These are phyloP conservation scores for Caerostris extrusa DNA, from an alignment of 1,140 invertebrate genomes.

Conservation along the genomic window DNA sequence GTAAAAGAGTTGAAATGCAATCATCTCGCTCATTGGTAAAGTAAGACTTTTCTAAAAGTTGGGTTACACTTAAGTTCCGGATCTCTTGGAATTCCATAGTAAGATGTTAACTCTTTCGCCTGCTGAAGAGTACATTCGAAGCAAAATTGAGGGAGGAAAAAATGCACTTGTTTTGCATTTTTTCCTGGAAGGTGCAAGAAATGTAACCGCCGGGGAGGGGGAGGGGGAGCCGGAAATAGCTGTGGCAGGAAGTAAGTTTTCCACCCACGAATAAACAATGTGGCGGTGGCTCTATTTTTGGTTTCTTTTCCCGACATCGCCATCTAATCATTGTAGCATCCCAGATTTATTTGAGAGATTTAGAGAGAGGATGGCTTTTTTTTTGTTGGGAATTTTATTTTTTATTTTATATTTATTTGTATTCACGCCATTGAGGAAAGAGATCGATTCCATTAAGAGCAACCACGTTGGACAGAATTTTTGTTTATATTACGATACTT, in stretches of 20 bases:
- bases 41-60: too few species aligned
- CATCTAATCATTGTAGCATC: constrained; percentile 43
- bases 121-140: background rate
- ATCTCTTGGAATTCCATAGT: too few species aligned
- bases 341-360: constrained; percentile 34
- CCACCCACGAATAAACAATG: constrained; percentile 70
- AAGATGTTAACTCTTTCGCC: background rate
- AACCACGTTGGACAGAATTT: background rate
- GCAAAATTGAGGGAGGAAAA: background rate
- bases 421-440: background rate
- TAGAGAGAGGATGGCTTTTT: background rate
- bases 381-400: background rate
- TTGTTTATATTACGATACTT: background rate
- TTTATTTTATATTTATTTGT: background rate
- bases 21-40: too few species aligned
- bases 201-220: background rate
- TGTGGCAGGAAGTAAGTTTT: constrained; percentile 1
- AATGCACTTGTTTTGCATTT: constrained; percentile 25
- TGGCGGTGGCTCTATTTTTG: constrained; percentile 47
- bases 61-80: too few species aligned
- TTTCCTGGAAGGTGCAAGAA: background rate
- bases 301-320: background rate
- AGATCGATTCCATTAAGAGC: constrained; percentile 5
- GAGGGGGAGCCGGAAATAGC: constrained; percentile 46
- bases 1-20: too few species aligned